Evolutionary conservation across 2,113 vertebrate species (phyloP), one percentile per base, ranked within the genome.

Genomic region (Turdus rufiventris): DNA sequence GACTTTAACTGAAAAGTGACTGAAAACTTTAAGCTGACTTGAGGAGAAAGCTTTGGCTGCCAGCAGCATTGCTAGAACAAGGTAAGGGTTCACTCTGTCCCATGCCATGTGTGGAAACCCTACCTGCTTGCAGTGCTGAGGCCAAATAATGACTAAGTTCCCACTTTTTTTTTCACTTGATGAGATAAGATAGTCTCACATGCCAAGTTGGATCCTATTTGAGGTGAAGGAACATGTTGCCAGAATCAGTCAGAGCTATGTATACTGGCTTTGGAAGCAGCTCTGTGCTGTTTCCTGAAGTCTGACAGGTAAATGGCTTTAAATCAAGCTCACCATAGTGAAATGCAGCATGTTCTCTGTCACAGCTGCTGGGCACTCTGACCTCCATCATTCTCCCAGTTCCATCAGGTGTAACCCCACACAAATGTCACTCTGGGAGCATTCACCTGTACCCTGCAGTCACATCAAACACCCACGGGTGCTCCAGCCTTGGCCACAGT

Each of bases 181-280:
- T 78, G 56, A 93, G 56, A 54, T 31, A 40, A 54, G n/a, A 26
- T 90, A 72, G n/a, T 71, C 33, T 77, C 53, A 29, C 20, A 15
- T 68, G 91, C 88, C 57, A 86, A 54, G 26, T 8, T 95, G 91
- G 53, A 86, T 78, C 75, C 75, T 89, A 47, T 72, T 94, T 94
- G 24, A 77, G 85, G n/a, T 58, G 85, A 93, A 93, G 61, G 23
- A 57, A 42, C 24, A 11, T 70, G n/a, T 80, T 92, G 54, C 75
- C 86, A 86, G 68, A 94, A 91, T 24, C 4, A 2, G n/a, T 77
- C 34, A 66, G 71, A 89, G 28, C 81, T 83, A 12, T 71, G 24
- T 53, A 17, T 57, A 5, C 33, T 76, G 68, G 67, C 74, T 79
- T 70, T 65, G 57, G 74, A 70, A 94, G 26, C 26, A 89, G 28